A percentile compares a stretch with the other conserved stretches of the same genome.
phyloP scores from a whole-genome alignment of 2,888 invertebrate genomes.

The Caenorhabditis sp. region DNA sequence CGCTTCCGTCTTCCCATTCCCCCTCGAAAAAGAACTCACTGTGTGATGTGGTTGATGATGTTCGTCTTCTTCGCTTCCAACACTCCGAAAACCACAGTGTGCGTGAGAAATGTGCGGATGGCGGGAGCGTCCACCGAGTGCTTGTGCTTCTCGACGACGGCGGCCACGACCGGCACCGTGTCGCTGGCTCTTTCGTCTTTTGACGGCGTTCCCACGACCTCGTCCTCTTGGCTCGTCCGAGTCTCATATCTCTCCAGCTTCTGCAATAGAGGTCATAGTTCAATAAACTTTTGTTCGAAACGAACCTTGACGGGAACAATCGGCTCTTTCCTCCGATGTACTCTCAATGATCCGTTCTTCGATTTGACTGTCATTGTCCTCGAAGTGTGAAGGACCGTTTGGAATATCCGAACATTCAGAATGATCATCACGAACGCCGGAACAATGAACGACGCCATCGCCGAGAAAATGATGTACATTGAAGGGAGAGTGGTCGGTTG shows the following conservation, averaged over 20 bases:
- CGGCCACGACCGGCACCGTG: conserved; percentile 24
- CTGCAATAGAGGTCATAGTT: no score
- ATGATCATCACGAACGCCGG: conserved; percentile 76
- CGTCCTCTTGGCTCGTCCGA: conserved; percentile 34
- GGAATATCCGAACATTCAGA: conserved; percentile 75
- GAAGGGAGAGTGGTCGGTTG: conserved; percentile 71
- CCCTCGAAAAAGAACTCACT: conserved; percentile 31
- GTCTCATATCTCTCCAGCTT: conserved; percentile 45
- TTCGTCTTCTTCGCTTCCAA: conserved; percentile 55
- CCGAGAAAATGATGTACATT: conserved; percentile 76
- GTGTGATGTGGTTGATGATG: conserved; percentile 53
- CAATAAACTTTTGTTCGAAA: no score
- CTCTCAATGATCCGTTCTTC: conserved; percentile 66
- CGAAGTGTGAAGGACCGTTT: conserved; percentile 71
- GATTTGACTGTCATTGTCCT: conserved; percentile 61
- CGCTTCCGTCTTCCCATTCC: not conserved
- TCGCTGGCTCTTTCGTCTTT: conserved; percentile 39
- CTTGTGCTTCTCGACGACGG: conserved; percentile 41
- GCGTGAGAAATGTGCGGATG: conserved; percentile 58
- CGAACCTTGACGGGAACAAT: conserved; percentile 37
- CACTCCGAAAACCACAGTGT: conserved; percentile 60
- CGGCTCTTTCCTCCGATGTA: conserved; percentile 69
- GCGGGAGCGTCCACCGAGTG: conserved; percentile 47
- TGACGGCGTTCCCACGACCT: conserved; percentile 41
- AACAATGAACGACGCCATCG: conserved; percentile 76